Conservation (phyloP, 2,797 vertebrate species). For the Cirrhinus molitorella region DNA sequence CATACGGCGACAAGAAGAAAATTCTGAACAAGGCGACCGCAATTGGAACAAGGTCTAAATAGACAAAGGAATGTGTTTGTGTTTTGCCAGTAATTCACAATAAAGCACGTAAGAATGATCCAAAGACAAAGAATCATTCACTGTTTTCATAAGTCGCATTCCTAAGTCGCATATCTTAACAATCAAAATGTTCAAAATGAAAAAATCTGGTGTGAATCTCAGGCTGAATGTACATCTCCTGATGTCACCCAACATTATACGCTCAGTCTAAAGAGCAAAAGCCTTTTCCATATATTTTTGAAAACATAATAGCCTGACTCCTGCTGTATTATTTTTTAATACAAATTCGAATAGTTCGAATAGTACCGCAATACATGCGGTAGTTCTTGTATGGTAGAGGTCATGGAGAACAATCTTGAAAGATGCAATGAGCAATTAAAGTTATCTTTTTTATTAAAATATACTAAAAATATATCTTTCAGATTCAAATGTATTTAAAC, state of each 20-base stretch:
- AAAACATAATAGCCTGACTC: background rate
- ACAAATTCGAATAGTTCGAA: background rate
- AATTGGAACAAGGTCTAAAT: conserved; percentile 29
- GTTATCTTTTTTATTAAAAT: background rate
- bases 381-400: conserved; percentile 1
- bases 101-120: conserved; percentile 13
- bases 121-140: conserved; percentile 22
- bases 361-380: background rate
- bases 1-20: conserved; percentile 3
- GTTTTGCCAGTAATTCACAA: conserved; percentile 36
- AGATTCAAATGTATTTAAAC: background rate
- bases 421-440: background rate
- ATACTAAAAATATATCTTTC: background rate
- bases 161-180: conserved; percentile 13
- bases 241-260: background rate
- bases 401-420: conserved; percentile 29
- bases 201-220: conserved; percentile 1
- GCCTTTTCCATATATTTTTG: background rate
- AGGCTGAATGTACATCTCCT: background rate
- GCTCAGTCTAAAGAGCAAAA: conserved; percentile 7
- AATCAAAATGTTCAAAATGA: background rate
- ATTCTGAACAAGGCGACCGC: conserved; percentile 17
- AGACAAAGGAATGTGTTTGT: conserved; percentile 37
- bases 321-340: background rate
- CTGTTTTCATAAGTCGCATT: conserved; percentile 9